Conservation (phyloP, 2,113 vertebrate genomes). For the Gallinago undulata region DNA sequence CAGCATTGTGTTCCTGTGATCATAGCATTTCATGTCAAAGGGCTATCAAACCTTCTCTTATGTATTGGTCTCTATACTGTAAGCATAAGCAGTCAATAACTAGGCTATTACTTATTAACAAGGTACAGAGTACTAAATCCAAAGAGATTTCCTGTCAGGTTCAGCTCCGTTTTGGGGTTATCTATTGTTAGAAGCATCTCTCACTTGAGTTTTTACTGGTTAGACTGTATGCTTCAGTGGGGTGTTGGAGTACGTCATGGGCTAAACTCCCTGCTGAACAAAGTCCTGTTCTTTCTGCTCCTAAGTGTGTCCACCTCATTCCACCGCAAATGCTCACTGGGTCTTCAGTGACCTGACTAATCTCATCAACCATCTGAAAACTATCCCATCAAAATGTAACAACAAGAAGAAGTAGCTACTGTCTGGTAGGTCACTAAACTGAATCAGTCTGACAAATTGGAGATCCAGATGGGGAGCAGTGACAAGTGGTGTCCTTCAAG, state of each 20-base stretch:
- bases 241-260: accelerated
- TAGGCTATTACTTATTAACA: constrained; percentile 8
- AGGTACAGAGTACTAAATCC: neutral
- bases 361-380: neutral
- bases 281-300: neutral
- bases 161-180: neutral
- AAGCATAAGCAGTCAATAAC: constrained; percentile 20
- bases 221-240: neutral
- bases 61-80: neutral
- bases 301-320: neutral
- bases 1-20: neutral
- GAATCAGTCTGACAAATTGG: neutral
- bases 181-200: neutral
- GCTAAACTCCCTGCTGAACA: neutral
- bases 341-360: neutral
- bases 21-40: neutral
- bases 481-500: no score
- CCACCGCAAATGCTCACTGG: neutral
- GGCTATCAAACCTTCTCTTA: constrained; percentile 10
- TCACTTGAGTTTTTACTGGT: neutral
- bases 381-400: neutral
- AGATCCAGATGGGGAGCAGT: no score
- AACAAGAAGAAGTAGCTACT: neutral
- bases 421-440: neutral
- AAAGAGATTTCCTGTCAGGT: neutral